Percentiles rank a stretch among this genome's conserved stretches.
Evolutionary conservation across 2,888 invertebrate genomes (phyloP).

Genomic region (Ormyrus thymus): DNA sequence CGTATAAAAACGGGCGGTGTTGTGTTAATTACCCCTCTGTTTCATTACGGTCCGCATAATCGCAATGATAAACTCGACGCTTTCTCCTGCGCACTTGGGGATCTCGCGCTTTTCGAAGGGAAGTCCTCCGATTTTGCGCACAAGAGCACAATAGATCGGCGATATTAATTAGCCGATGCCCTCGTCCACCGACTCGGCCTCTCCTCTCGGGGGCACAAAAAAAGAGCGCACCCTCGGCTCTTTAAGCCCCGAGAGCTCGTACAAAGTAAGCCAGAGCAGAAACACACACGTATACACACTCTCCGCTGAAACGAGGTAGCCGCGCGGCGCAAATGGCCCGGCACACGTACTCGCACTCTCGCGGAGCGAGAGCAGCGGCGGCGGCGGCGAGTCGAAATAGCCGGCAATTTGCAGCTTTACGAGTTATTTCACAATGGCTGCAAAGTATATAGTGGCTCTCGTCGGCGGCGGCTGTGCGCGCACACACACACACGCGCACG

Average conservation of each 20-base stretch:
- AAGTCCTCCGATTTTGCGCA: no score
- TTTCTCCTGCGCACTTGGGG: no score
- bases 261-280: conserved; percentile 13
- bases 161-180: no score
- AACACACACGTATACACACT: conserved; percentile 25
- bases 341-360: background rate
- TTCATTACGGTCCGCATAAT: no score
- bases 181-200: background rate
- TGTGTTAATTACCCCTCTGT: no score
- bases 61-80: no score
- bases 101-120: no score
- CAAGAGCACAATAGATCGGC: no score
- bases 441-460: conserved; percentile 73
- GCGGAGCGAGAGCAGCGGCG: background rate
- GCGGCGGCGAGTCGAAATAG: conserved; percentile 68
- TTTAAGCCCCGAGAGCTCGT: background rate
- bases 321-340: conserved; percentile 22
- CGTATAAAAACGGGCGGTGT: no score
- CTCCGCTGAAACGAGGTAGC: background rate
- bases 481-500: conserved; percentile 21
- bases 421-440: conserved; percentile 76
- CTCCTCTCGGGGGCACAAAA: background rate
- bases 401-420: conserved; percentile 75
- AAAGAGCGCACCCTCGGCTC: background rate
- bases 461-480: conserved; percentile 56